Evolutionary conservation across 2,797 vertebrate genomes (phyloP).

Genomic region (Sibirionetta formosa): DNA sequence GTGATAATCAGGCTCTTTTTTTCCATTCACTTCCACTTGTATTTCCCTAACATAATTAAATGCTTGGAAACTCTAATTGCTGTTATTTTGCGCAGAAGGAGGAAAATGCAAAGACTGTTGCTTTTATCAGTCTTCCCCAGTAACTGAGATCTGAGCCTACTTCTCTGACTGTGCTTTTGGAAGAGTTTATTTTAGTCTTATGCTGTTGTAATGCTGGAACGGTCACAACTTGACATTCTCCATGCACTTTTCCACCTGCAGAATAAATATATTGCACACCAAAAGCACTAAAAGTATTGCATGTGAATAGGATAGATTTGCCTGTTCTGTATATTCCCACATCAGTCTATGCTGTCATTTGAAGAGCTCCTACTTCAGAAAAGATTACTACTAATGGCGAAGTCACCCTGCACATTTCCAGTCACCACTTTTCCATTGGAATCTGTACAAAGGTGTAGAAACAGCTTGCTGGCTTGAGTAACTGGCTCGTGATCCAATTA

Average conservation of each 20-base stretch:
- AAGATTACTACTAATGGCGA: neutral
- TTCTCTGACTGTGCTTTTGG: neutral
- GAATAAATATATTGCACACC: neutral
- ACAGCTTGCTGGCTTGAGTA: neutral
- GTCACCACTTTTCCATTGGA: neutral
- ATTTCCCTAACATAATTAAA: neutral
- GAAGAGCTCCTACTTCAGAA: neutral
- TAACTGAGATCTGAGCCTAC: neutral
- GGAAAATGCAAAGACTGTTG: neutral
- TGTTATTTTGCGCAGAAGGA: neutral
- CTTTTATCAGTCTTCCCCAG: neutral
- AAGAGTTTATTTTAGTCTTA: slow-evolving; percentile 13
- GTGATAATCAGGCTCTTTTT: neutral
- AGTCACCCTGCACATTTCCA: neutral
- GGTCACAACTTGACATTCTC: neutral
- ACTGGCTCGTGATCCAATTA: neutral
- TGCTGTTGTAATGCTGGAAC: neutral
- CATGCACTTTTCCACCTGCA: neutral
- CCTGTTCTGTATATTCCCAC: neutral
- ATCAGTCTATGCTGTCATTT: neutral
- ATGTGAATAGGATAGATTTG: neutral
- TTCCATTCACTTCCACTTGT: neutral
- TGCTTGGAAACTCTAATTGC: neutral
- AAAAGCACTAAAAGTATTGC: neutral
- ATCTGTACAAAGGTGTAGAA: neutral